Conservation (phyloP, 2,888 invertebrate species). For the Empis stercorea region DNA sequence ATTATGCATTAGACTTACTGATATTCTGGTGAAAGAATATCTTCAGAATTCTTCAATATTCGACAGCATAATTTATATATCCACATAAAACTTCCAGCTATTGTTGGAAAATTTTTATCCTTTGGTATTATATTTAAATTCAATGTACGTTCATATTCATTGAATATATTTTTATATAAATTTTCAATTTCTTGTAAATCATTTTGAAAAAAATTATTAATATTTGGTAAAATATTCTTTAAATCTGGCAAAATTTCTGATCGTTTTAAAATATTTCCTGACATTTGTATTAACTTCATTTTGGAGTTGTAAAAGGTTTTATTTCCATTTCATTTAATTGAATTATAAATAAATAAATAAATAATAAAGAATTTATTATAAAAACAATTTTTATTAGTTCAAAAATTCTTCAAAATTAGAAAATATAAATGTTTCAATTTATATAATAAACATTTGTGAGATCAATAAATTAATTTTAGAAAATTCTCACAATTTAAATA, state of each 20-base stretch:
- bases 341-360: no score
- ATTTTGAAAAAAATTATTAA: conserved; percentile 35
- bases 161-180: conserved; percentile 15
- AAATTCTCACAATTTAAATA: no score
- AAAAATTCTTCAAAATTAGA: no score
- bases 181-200: conserved; percentile 29
- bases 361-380: no score
- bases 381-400: no score
- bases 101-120: conserved; percentile 44
- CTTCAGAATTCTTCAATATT: conserved; percentile 32
- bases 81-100: conserved; percentile 64
- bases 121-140: conserved; percentile 18
- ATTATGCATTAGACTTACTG: conserved; percentile 32
- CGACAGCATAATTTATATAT: conserved; percentile 52
- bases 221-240: conserved; percentile 38
- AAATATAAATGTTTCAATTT: no score
- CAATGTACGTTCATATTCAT: conserved; percentile 3
- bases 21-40: conserved; percentile 46
- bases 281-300: conserved; percentile 38
- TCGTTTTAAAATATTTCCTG: conserved; percentile 42
- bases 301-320: no score
- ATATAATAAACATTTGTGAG: no score
- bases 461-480: no score
- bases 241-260: conserved; percentile 41
- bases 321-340: no score